A percentile compares a stretch with the other conserved stretches of the same genome.
These are phyloP conservation scores for Pithys albifrons DNA, from an alignment of 2,113 vertebrate species.

Conservation along the genomic window DNA sequence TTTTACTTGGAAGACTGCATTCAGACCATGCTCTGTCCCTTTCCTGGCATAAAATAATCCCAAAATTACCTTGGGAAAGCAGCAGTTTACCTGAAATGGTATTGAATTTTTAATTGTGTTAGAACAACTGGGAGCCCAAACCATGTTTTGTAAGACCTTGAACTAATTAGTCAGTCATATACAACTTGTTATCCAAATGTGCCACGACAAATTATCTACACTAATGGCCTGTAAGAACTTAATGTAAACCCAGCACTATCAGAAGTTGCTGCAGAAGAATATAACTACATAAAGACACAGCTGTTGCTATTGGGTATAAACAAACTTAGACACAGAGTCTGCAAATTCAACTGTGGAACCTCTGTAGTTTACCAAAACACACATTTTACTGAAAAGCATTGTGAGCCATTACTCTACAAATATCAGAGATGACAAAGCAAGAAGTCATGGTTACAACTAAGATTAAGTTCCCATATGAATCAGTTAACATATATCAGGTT, in stretches of 20 bases:
- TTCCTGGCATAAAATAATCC: neutral
- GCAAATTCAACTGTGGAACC: neutral
- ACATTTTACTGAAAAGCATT: neutral
- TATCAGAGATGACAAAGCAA: neutral
- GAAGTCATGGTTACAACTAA: neutral
- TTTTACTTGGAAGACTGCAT: neutral
- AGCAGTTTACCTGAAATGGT: neutral
- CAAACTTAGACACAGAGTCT: neutral
- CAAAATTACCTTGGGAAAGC: neutral
- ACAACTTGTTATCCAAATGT: neutral
- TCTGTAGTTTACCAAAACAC: neutral
- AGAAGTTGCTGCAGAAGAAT: neutral
- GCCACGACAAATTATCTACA: neutral
- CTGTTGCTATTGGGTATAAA: neutral
- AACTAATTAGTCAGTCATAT: neutral
- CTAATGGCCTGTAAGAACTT: neutral
- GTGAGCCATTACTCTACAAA: neutral
- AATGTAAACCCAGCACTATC: neutral
- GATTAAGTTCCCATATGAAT: neutral
- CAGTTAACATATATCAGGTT: neutral
- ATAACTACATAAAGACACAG: neutral
- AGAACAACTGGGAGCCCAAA: neutral
- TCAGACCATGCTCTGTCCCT: neutral
- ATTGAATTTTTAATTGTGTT: neutral
- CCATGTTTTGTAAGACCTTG: neutral